These are phyloP conservation scores for Anthonomus grandis DNA, from an alignment of 1,140 invertebrate genomes.

Conservation along the genomic window DNA sequence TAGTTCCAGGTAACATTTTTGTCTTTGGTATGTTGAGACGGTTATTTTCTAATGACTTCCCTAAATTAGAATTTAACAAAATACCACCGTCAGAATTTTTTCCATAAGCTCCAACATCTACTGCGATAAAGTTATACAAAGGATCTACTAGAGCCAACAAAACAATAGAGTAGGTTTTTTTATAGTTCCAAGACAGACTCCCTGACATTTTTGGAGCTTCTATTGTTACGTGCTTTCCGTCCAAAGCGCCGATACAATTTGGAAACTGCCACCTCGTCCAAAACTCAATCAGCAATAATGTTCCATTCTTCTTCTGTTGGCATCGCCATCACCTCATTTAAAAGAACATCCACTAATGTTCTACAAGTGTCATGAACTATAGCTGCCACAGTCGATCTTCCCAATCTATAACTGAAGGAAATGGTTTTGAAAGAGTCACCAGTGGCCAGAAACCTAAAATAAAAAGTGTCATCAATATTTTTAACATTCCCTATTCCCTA, in stretches of 20 bases:
- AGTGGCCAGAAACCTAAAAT: too few relatives aligned
- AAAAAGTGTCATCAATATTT: too few relatives aligned
- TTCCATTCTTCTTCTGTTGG: conserved; percentile 25
- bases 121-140: conserved; percentile 45
- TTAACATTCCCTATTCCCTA: too few relatives aligned
- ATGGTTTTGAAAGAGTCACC: too few relatives aligned
- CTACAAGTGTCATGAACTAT: too few relatives aligned
- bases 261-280: conserved; percentile 27
- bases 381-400: too few relatives aligned
- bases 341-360: too few relatives aligned
- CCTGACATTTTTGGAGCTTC: conserved; percentile 17
- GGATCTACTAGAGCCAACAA: conserved; percentile 47
- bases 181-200: too few relatives aligned
- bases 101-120: conserved; percentile 47
- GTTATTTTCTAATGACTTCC: conserved; percentile 7
- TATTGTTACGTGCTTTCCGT: conserved; percentile 29
- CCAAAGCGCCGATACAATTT: conserved; percentile 25
- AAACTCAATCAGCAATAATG: conserved; percentile 19
- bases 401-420: too few relatives aligned
- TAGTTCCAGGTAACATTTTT: neutral
- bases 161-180: conserved; percentile 46
- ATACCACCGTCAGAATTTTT: conserved; percentile 40
- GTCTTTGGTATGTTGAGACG: conserved; percentile 16
- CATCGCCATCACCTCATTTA: too few relatives aligned
- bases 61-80: conserved; percentile 20